Base-by-base conservation (phyloP, 2,888 invertebrate genomes). In the Barypeithes pellucidus region DNA sequence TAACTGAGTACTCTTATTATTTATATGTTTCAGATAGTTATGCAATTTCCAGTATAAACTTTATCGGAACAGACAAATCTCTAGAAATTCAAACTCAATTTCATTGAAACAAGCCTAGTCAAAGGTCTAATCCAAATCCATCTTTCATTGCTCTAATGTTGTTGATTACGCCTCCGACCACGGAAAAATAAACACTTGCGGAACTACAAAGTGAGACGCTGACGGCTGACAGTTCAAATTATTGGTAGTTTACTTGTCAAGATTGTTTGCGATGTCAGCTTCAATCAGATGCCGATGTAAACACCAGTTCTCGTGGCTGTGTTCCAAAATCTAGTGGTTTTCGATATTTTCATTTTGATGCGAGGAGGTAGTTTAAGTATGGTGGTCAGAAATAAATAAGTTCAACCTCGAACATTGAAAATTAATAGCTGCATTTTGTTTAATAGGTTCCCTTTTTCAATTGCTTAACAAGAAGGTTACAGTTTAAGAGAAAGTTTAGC, bases 141-240 rank as follows among this genome's bases (percentile, higher is more conserved):
- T 67, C 67, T 68, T 67, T 68, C 72, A 43, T 39, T 63, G 54
- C 62, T 33, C 43, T 57, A 57, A 67, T 73, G 57, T 73, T 73
- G 68, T 73, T 73, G 72, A 73, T 73, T 73, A 73, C 62, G 47
- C 41, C 43, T 24, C 45, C 59, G 24, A 43, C 60, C 59, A 16
- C 22, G 52, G 62, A 62, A 67, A 67, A 73, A 71, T 73, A 73
- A 73, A 73, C 72, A 73, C 62, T 67, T 54, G 54, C 52, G 29
- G 8, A 50, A 73, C 72, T 73, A 73, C 72, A 73, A 73, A 72
- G 72, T 61, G 67, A 67, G 67, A 62, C 59, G 62, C 72, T 67
- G 72, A 73, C 62, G 67, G 72, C 72, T 73, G 72, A 73, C 72
- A 68, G 67, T 68, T 67, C 67, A 67, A 67, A 62, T 73, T 73